Conservation (phyloP, 2,888 invertebrate species). For the Andrena trimmerana region DNA sequence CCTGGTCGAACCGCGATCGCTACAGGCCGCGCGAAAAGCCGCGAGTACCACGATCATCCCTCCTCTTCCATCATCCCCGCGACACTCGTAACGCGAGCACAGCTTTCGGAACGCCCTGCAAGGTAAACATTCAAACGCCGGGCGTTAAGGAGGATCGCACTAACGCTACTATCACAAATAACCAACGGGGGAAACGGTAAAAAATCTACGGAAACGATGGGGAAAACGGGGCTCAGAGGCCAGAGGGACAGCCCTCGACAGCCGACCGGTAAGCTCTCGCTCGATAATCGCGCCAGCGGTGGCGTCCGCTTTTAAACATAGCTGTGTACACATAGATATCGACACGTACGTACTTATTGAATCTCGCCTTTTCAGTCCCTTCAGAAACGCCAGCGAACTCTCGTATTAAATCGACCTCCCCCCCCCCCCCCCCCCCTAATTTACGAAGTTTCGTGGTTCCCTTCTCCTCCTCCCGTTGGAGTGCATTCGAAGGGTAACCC, state of each 20-base stretch:
- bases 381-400: neutral
- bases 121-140: slow-evolving; percentile 4
- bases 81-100: neutral
- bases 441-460: neutral
- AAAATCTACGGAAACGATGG: slow-evolving; percentile 60
- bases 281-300: slow-evolving; percentile 9
- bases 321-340: slow-evolving; percentile 62
- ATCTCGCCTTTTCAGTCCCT: neutral
- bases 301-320: slow-evolving; percentile 39
- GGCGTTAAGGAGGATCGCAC: slow-evolving; percentile 21
- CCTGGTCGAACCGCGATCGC: neutral
- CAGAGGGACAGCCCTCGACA: slow-evolving; percentile 32
- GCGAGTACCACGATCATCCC: neutral
- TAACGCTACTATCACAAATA: slow-evolving; percentile 39
- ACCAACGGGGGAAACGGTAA: slow-evolving; percentile 53
- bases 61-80: slow-evolving; percentile 1
- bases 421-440: neutral
- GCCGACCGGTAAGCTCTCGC: slow-evolving; percentile 6
- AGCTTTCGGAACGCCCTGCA: neutral
- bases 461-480: neutral
- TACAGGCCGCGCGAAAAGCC: neutral
- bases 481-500: neutral
- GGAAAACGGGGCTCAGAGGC: slow-evolving; percentile 18
- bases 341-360: slow-evolving; percentile 44
- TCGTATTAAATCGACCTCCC: neutral